Evolutionary conservation across 2,797 vertebrate genomes (phyloP).

Genomic region (Hafferia zeledoni): DNA sequence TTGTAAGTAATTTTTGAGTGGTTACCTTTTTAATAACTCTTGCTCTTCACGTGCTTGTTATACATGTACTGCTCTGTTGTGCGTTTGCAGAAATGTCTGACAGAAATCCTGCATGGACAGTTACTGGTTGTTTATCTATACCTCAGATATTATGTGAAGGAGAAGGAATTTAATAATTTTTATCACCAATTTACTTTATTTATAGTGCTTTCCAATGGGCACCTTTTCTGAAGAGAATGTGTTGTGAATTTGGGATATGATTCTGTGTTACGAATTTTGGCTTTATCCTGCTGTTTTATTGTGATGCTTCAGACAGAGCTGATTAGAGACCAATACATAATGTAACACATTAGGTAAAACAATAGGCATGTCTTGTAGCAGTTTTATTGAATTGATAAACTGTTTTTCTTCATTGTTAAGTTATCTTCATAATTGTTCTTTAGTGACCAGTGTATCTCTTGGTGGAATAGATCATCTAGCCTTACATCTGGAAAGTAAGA

Average conservation of each 20-base stretch:
- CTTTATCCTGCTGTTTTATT: background rate
- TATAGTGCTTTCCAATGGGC: background rate
- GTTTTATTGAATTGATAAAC: background rate
- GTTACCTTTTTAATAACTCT: background rate
- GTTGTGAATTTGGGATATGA: background rate
- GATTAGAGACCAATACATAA: background rate
- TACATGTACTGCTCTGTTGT: background rate
- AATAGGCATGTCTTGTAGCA: background rate
- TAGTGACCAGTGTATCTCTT: background rate
- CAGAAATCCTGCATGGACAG: background rate
- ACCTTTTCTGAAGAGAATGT: background rate
- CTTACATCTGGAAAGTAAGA: background rate
- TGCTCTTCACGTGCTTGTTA: background rate
- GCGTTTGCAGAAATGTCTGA: background rate
- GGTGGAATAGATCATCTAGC: background rate
- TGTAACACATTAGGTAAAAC: background rate
- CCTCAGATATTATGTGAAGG: background rate
- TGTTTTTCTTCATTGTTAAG: background rate
- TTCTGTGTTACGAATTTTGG: background rate
- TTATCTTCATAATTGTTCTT: background rate
- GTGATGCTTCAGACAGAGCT: background rate
- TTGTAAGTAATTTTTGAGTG: background rate
- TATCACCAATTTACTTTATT: background rate
- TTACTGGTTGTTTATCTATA: background rate
- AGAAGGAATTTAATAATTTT: background rate